Evolutionary conservation across 2,888 invertebrate genomes (phyloP).

Genomic region (Andrena fulva): DNA sequence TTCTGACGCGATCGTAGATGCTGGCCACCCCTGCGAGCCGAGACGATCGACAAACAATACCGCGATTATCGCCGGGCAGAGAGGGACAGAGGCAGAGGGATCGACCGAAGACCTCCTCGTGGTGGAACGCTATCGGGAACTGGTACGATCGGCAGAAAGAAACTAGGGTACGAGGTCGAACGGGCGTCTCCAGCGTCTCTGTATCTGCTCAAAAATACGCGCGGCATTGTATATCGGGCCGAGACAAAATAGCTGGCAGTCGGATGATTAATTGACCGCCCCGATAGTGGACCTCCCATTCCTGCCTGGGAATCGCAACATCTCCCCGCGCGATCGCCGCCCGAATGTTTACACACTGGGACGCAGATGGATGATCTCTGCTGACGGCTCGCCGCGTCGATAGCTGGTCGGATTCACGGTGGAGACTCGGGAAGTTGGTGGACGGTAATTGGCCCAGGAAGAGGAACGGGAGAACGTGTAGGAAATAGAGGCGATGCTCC

Average conservation of each 20-base stretch:
- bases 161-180: conserved; percentile 76
- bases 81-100: background rate
- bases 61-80: conserved; percentile 26
- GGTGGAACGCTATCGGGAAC: conserved; percentile 52
- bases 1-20: background rate
- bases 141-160: conserved; percentile 63
- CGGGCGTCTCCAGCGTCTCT: conserved; percentile 21
- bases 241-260: conserved; percentile 51
- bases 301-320: background rate
- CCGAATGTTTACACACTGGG: conserved; percentile 8
- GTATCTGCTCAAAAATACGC: conserved; percentile 59
- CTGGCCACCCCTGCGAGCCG: conserved; percentile 5
- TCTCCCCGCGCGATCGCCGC: background rate
- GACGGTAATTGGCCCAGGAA: too few relatives aligned
- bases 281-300: conserved; percentile 37
- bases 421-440: too few relatives aligned
- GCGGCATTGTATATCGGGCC: conserved; percentile 39
- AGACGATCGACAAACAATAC: background rate
- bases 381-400: background rate
- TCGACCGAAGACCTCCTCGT: conserved; percentile 34
- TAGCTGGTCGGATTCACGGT: background rate
- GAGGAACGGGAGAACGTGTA: too few relatives aligned
- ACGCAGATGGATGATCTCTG: background rate
- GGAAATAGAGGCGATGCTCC: too few relatives aligned
- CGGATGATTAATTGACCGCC: conserved; percentile 53